Evolutionary conservation across 2,797 vertebrate species (phyloP).

Genomic region (Falco columbarius): DNA sequence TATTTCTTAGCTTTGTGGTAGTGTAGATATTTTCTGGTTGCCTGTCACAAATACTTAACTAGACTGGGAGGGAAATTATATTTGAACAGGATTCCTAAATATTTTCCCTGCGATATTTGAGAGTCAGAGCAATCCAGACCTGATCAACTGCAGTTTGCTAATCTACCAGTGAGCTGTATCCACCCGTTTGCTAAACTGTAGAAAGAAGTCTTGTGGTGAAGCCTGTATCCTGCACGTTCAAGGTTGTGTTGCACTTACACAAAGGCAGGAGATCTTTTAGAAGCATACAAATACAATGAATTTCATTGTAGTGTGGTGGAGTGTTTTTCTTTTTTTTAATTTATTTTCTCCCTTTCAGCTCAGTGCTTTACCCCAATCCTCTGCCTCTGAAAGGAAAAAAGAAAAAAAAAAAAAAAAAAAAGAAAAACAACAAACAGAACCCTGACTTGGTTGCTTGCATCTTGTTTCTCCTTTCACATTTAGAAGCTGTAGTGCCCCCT

Average conservation of each 20-base stretch:
- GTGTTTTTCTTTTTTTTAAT: background rate
- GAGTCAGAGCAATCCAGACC: background rate
- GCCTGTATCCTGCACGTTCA: background rate
- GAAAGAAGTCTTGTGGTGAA: background rate
- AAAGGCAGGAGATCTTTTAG: background rate
- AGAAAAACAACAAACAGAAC: background rate
- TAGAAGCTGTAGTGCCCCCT: background rate
- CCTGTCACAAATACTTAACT: background rate
- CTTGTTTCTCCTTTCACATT: background rate
- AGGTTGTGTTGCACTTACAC: background rate
- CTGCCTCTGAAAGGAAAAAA: background rate
- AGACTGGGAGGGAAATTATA: background rate
- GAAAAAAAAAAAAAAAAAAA: no score
- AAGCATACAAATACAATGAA: background rate
- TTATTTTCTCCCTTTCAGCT: background rate
- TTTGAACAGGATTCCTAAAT: background rate
- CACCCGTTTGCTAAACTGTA: background rate
- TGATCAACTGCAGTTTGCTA: background rate
- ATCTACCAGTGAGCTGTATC: background rate
- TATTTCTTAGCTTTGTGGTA: background rate
- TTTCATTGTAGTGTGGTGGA: background rate
- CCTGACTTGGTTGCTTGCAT: background rate
- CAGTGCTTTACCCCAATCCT: background rate
- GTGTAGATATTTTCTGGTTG: background rate
- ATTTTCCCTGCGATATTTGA: background rate